Percentiles rank a stretch among this genome's conserved stretches.
Conservation (phyloP, 2,888 invertebrate genomes). For the Caenorhabditis uteleia region DNA sequence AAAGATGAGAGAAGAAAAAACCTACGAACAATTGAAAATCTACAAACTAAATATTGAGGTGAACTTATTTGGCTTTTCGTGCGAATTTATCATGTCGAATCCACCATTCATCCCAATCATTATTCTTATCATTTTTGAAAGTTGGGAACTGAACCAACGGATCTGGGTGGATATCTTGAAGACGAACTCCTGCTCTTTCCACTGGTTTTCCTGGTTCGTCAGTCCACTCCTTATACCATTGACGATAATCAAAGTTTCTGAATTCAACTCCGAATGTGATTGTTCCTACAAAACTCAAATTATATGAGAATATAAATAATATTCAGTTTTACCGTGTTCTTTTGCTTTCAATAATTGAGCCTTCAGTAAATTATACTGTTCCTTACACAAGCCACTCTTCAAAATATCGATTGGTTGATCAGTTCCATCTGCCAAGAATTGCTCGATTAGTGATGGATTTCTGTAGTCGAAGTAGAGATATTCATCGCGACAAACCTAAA, state of each 20-base stretch:
- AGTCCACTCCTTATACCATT: conserved; percentile 59
- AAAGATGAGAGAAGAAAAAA: too few relatives aligned
- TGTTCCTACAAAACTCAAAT: conserved; percentile 47
- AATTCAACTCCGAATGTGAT: conserved; percentile 63
- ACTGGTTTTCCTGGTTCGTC: conserved; percentile 48
- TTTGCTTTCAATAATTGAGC: conserved; percentile 66
- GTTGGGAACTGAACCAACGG: conserved; percentile 60
- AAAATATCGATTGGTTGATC: conserved; percentile 63
- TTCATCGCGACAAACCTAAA: conserved; percentile 62
- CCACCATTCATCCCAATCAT: conserved; percentile 67
- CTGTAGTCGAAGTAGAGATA: conserved; percentile 68
- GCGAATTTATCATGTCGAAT: conserved; percentile 61
- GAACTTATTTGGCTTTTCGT: conserved; percentile 53
- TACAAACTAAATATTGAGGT: too few relatives aligned
- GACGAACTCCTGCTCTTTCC: conserved; percentile 47
- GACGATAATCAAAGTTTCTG: conserved; percentile 63
- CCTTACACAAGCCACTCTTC: conserved; percentile 63
- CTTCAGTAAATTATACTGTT: conserved; percentile 61
- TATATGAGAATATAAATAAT: conserved; percentile 3
- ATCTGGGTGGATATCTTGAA: conserved; percentile 64
- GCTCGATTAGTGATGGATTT: conserved; percentile 63
- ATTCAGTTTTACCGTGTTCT: conserved; percentile 56
- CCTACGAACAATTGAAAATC: too few relatives aligned
- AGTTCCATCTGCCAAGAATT: conserved; percentile 59
- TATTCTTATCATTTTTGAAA: conserved; percentile 61